These are phyloP conservation scores for Lepidostoma basale DNA, from an alignment of 1,140 invertebrate species.

Conservation along the genomic window DNA sequence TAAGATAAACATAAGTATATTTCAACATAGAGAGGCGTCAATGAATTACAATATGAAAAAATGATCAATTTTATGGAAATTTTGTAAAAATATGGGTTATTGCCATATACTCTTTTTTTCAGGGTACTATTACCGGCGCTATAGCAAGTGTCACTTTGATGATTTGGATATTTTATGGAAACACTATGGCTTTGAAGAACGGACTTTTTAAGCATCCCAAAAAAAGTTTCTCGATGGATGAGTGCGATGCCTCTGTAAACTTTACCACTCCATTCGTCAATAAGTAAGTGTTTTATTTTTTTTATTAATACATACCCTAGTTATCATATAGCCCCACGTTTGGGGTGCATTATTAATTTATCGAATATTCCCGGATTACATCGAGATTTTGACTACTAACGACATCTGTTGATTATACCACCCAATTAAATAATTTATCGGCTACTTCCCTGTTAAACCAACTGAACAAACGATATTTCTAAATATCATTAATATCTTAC, in stretches of 20 bases:
- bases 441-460: not conserved
- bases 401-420: not conserved
- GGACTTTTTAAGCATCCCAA: conserved; percentile 47
- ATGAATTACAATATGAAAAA: too few species aligned
- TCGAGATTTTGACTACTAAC: not conserved
- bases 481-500: too few species aligned
- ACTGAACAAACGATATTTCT: too few species aligned
- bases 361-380: not conserved
- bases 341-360: too few species aligned
- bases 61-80: not conserved
- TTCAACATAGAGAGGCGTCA: not conserved
- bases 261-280: not conserved
- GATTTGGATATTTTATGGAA: conserved; percentile 65
- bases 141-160: conserved; percentile 57
- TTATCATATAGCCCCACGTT: too few species aligned
- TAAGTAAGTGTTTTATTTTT: conserved; percentile 16
- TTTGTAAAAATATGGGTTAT: not conserved
- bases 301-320: not conserved
- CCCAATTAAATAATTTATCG: not conserved
- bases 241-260: conserved; percentile 48
- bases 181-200: conserved; percentile 56
- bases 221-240: conserved; percentile 52
- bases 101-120: not conserved
- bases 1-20: not conserved
- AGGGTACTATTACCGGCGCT: conserved; percentile 63